These are phyloP conservation scores for Phataginus tricuspis DNA, from an alignment of 2,797 vertebrate genomes.

Conservation along the genomic window DNA sequence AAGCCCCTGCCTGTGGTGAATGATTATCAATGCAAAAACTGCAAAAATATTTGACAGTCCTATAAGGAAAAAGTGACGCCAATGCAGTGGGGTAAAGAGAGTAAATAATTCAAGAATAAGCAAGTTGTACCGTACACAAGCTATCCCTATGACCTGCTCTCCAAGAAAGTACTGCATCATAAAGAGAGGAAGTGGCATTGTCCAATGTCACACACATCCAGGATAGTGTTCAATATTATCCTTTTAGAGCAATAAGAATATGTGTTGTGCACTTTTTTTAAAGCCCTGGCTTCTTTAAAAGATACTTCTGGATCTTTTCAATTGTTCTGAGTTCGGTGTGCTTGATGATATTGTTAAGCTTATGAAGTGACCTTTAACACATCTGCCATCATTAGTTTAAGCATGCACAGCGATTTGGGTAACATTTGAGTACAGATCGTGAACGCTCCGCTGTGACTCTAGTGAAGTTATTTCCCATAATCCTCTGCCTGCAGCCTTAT, in stretches of 20 bases:
- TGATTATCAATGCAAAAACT: slow-evolving; percentile 19
- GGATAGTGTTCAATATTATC: slow-evolving; percentile 65
- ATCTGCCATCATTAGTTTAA: slow-evolving; percentile 73
- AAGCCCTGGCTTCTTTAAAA: slow-evolving; percentile 80
- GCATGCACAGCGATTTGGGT: slow-evolving; percentile 47
- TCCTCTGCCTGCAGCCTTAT: slow-evolving; percentile 53
- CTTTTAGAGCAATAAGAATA: slow-evolving; percentile 81
- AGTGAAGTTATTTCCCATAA: slow-evolving; percentile 64
- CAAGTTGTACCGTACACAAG: slow-evolving; percentile 30
- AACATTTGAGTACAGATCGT: not conserved
- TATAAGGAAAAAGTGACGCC: not conserved
- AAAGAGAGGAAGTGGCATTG: slow-evolving; percentile 60
- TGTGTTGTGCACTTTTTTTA: slow-evolving; percentile 76
- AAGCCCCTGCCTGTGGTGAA: slow-evolving; percentile 4
- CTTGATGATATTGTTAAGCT: slow-evolving; percentile 79
- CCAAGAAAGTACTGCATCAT: not conserved
- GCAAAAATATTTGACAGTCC: slow-evolving; percentile 33
- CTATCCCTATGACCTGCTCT: slow-evolving; percentile 33
- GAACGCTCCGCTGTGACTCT: slow-evolving; percentile 17
- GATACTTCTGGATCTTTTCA: slow-evolving; percentile 80
- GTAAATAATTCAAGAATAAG: not conserved
- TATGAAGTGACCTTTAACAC: slow-evolving; percentile 84
- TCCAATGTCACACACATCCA: slow-evolving; percentile 50
- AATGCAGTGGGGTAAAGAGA: not conserved
- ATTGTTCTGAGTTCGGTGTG: slow-evolving; percentile 76